These are phyloP conservation scores for Fukomys damarensis DNA, from an alignment of 2,113 vertebrate species.

Conservation along the genomic window DNA sequence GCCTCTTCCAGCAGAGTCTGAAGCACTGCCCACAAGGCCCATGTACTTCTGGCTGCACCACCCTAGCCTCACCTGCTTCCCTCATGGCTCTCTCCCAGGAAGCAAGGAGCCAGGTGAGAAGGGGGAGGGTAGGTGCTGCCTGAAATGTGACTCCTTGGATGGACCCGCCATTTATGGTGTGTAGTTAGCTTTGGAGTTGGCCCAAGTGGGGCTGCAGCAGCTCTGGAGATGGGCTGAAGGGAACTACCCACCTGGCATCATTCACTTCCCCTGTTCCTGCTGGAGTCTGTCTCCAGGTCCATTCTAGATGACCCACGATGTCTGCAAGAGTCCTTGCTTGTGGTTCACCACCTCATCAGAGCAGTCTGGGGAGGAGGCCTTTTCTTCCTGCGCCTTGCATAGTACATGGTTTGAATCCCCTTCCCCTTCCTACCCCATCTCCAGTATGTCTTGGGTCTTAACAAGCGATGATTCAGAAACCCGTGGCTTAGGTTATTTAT, in stretches of 20 bases:
- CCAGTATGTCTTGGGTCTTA: not conserved
- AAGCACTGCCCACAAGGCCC: not conserved
- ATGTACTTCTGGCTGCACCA: not conserved
- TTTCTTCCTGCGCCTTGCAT: not conserved
- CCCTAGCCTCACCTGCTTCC: not conserved
- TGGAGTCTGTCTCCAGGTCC: not conserved
- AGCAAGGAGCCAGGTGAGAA: not conserved
- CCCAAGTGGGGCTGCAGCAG: not conserved
- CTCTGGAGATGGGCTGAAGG: not conserved
- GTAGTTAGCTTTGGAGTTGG: not conserved
- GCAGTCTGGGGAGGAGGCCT: not conserved
- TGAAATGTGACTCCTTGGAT: not conserved
- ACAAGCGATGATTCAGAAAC: not conserved
- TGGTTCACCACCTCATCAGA: not conserved
- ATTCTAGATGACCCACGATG: not conserved
- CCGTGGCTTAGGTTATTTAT: not conserved
- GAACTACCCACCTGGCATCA: accelerated
- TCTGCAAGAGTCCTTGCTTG: not conserved
- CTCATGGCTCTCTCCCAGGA: not conserved
- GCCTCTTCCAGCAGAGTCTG: not conserved
- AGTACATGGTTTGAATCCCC: too few relatives aligned
- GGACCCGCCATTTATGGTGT: not conserved
- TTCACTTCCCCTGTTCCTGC: not conserved
- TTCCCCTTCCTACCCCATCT: not conserved
- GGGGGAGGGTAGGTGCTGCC: not conserved